Conservation (phyloP, 1,140 invertebrate species). For the Zelostemma sp. region DNA sequence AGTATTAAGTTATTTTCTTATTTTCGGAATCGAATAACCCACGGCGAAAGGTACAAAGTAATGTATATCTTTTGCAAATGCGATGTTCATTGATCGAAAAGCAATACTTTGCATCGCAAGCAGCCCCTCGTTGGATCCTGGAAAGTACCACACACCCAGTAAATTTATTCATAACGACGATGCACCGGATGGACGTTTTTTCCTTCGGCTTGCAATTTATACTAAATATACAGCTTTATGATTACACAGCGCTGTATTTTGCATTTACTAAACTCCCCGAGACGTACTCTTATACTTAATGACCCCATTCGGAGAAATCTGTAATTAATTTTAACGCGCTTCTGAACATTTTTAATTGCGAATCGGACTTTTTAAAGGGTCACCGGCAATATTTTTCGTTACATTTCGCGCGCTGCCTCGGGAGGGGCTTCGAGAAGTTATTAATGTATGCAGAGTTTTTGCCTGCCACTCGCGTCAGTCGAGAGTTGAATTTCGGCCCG, state of each 20-base stretch:
- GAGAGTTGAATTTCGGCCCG: constrained; percentile 51
- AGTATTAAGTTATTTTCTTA: constrained; percentile 50
- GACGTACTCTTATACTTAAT: too few species aligned
- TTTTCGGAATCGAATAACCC: constrained; percentile 26
- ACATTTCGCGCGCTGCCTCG: constrained; percentile 17
- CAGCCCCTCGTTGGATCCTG: constrained; percentile 8
- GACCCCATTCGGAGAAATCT: not conserved
- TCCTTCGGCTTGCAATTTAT: constrained; percentile 24
- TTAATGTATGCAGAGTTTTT: constrained; percentile 63
- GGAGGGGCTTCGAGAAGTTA: constrained; percentile 52
- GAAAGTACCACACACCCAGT: constrained; percentile 28
- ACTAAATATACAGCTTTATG: constrained; percentile 21
- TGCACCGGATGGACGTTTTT: constrained; percentile 16
- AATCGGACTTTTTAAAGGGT: not conserved
- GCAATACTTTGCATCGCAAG: constrained; percentile 41
- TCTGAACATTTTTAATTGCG: too few species aligned
- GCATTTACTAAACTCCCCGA: not conserved
- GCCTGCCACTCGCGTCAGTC: constrained; percentile 49
- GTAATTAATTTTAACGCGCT: not conserved
- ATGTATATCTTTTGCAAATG: constrained; percentile 31
- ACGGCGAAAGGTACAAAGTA: constrained; percentile 14
- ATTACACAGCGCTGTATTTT: constrained; percentile 1
- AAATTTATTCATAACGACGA: constrained; percentile 16
- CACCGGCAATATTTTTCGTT: constrained; percentile 13
- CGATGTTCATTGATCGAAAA: constrained; percentile 25